A percentile compares a stretch with the other conserved stretches of the same genome.
These are phyloP conservation scores for Acanthiza pusilla DNA, from an alignment of 2,797 vertebrate species.

Conservation along the genomic window DNA sequence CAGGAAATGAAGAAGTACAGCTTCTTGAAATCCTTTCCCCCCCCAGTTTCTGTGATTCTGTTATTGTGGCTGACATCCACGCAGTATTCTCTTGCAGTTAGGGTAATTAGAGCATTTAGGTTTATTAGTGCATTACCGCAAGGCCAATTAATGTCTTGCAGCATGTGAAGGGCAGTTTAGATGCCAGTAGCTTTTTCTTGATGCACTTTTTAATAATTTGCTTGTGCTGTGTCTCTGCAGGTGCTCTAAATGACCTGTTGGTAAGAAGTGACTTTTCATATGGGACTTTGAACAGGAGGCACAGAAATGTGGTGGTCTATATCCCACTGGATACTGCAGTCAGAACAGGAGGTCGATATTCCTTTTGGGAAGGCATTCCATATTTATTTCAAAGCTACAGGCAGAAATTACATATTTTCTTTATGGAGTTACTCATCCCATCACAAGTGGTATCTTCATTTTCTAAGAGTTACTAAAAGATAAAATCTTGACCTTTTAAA, in stretches of 20 bases:
- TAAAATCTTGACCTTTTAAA: neutral
- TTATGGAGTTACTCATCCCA: neutral
- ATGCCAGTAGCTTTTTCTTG: neutral
- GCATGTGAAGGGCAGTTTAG: neutral
- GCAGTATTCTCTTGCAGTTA: neutral
- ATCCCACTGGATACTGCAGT: neutral
- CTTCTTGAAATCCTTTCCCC: neutral
- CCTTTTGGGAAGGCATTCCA: neutral
- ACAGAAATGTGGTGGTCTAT: neutral
- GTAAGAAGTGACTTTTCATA: neutral
- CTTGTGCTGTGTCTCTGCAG: neutral
- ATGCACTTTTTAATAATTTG: neutral
- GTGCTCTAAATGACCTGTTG: neutral
- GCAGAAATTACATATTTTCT: neutral
- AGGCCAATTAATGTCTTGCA: neutral
- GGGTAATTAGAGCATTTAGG: neutral
- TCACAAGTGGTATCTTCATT: neutral
- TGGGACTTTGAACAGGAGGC: neutral
- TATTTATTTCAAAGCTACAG: neutral
- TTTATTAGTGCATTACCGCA: neutral
- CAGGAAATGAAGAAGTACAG: neutral
- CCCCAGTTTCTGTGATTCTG: neutral
- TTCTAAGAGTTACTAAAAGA: neutral
- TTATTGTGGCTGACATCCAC: neutral
- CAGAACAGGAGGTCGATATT: neutral